A percentile compares a stretch with the other conserved stretches of the same genome.
These are phyloP conservation scores for Eutrigla gurnardus DNA, from an alignment of 2,797 vertebrate genomes.

Conservation along the genomic window DNA sequence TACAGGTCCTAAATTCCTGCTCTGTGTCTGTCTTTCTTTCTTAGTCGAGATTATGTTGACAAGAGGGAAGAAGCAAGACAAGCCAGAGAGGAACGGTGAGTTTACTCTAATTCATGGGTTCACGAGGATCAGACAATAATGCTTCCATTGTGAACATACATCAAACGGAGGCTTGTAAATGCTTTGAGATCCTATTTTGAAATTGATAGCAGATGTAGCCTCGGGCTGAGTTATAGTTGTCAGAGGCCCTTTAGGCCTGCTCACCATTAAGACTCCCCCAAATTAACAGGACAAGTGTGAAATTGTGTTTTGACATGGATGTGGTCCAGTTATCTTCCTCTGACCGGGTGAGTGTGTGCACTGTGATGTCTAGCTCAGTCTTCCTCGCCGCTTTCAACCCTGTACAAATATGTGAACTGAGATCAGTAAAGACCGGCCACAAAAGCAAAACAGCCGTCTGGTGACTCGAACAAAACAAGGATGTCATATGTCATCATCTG, in stretches of 20 bases:
- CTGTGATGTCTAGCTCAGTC: conserved; percentile 18
- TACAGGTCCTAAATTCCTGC: conserved; percentile 2
- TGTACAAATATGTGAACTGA: conserved; percentile 21
- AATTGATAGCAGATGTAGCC: conserved; percentile 72
- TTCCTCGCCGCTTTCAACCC: background rate
- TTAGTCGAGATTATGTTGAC: conserved; percentile 91
- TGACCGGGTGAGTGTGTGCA: conserved; percentile 3
- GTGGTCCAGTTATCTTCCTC: conserved; percentile 32
- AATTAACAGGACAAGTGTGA: conserved; percentile 73
- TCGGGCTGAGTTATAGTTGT: conserved; percentile 63
- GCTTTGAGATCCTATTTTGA: conserved; percentile 37
- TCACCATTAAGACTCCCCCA: conserved; percentile 67
- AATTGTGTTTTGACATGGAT: conserved; percentile 73
- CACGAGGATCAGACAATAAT: background rate
- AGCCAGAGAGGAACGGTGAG: conserved; percentile 95
- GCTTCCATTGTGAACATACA: conserved; percentile 23
- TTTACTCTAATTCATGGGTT: conserved; percentile 16
- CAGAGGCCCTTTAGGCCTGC: conserved; percentile 60
- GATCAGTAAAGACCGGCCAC: conserved; percentile 9
- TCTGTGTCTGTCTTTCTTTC: conserved; percentile 47
- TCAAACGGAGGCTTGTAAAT: conserved; percentile 38
- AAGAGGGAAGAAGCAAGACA: conserved; percentile 94
- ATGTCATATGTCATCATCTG: conserved; percentile 36
- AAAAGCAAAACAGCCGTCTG: conserved; percentile 25
- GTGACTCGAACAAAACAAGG: conserved; percentile 31